Conservation (phyloP, 2,888 invertebrate species). For the Diaprepes abbreviatus region DNA sequence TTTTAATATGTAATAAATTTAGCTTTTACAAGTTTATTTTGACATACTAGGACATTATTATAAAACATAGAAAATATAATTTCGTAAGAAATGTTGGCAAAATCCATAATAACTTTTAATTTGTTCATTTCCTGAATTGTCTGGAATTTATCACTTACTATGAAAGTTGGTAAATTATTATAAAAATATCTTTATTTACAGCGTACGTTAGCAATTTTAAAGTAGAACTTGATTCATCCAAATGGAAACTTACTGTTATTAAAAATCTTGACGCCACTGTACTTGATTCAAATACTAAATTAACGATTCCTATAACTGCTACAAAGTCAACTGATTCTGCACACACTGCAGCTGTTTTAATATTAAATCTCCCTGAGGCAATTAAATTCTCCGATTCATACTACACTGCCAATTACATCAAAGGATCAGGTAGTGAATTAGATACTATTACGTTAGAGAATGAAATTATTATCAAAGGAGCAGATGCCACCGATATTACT, state of each 20-base stretch:
- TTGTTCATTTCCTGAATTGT: too few species aligned
- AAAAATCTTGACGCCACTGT: not conserved
- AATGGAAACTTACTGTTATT: constrained; percentile 9
- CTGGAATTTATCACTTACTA: too few species aligned
- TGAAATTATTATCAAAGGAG: constrained; percentile 37
- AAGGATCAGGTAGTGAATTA: constrained; percentile 9
- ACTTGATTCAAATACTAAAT: not conserved
- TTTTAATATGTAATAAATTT: too few species aligned
- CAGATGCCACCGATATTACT: constrained; percentile 11
- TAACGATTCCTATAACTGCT: constrained; percentile 42
- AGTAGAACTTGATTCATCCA: not conserved
- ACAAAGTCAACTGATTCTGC: constrained; percentile 7
- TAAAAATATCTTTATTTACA: too few species aligned
- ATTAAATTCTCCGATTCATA: constrained; percentile 36
- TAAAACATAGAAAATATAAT: too few species aligned
- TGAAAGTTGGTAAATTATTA: too few species aligned
- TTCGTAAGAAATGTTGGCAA: too few species aligned
- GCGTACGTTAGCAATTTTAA: too few species aligned
- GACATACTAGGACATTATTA: too few species aligned
- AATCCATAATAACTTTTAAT: too few species aligned
- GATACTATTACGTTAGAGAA: constrained; percentile 33
- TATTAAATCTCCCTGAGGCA: constrained; percentile 43
- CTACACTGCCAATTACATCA: constrained; percentile 44
- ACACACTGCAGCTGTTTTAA: constrained; percentile 26
- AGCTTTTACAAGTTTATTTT: too few species aligned